Evolutionary conservation across 2,888 invertebrate genomes (phyloP).

Genomic region (Tinea trinotella): DNA sequence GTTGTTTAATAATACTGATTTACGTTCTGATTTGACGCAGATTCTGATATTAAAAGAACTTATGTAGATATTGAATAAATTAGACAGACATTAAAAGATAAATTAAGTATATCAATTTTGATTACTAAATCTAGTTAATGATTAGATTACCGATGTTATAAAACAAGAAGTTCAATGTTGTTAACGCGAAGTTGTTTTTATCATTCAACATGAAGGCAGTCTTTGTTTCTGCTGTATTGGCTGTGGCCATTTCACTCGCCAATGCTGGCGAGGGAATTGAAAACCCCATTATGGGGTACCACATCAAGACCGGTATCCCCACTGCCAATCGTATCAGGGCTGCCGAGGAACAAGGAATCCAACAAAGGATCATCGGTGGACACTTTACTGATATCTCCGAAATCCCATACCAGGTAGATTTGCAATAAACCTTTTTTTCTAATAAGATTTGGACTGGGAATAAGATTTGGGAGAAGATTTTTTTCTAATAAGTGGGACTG

Average conservation of each 20-base stretch:
- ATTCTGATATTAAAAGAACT: constrained; percentile 1
- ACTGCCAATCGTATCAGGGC: constrained; percentile 32
- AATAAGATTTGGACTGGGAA: too few species aligned
- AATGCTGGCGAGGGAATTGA: constrained; percentile 27
- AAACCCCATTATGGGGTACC: constrained; percentile 34
- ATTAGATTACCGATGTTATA: constrained; percentile 13
- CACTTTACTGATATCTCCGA: constrained; percentile 30
- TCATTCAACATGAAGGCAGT: constrained; percentile 25
- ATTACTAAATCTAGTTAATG: constrained; percentile 6
- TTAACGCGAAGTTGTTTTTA: not conserved
- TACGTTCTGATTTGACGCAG: not conserved
- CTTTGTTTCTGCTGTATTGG: constrained; percentile 25
- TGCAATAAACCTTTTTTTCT: too few species aligned
- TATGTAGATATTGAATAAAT: not conserved
- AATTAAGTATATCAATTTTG: not conserved
- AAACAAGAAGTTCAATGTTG: constrained; percentile 1
- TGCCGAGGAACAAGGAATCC: constrained; percentile 29
- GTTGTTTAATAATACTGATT: not conserved
- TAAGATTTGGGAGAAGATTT: too few species aligned
- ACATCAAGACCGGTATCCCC: constrained; percentile 37
- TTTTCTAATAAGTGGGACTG: too few species aligned
- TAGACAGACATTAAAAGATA: not conserved
- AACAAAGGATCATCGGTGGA: constrained; percentile 39
- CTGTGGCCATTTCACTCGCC: constrained; percentile 28
- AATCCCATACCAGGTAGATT: constrained; percentile 42